Conservation (phyloP, 2,797 vertebrate species). For the Poecilia picta region DNA sequence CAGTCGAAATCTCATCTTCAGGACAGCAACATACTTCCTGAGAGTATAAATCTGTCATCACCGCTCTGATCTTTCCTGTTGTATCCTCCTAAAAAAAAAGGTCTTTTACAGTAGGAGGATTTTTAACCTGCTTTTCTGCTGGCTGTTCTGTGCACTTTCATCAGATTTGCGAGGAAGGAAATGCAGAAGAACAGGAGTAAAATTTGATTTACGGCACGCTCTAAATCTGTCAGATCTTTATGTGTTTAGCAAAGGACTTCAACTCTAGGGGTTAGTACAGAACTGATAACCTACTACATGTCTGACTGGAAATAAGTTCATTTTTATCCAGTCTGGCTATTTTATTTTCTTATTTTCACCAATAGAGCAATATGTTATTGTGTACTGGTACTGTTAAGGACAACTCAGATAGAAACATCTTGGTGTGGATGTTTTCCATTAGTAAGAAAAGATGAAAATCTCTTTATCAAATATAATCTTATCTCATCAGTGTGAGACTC, state of each 20-base stretch:
- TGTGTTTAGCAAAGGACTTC: neutral
- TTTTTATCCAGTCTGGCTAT: neutral
- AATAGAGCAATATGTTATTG: conserved; percentile 8
- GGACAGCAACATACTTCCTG: conserved; percentile 28
- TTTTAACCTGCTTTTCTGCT: conserved; percentile 5
- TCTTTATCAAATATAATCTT: neutral
- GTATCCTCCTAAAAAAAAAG: conserved; percentile 19
- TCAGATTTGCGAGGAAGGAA: neutral
- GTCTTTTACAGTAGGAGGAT: conserved; percentile 31
- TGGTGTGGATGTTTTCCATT: conserved; percentile 29
- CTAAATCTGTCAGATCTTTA: neutral
- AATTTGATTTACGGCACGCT: neutral
- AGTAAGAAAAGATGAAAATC: conserved; percentile 8
- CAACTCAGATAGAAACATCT: conserved; percentile 11
- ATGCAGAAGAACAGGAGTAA: neutral
- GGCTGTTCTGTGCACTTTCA: neutral
- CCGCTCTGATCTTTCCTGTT: conserved; percentile 31
- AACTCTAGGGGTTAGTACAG: neutral
- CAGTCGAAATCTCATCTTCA: neutral
- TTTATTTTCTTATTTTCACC: conserved; percentile 16
- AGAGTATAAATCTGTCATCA: conserved; percentile 63
- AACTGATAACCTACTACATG: neutral
- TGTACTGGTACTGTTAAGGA: neutral
- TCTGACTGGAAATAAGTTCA: conserved; percentile 5
- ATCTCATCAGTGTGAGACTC: conserved; percentile 11